Evolutionary conservation across 2,113 vertebrate genomes (phyloP).

Genomic region (Sula dactylatra): DNA sequence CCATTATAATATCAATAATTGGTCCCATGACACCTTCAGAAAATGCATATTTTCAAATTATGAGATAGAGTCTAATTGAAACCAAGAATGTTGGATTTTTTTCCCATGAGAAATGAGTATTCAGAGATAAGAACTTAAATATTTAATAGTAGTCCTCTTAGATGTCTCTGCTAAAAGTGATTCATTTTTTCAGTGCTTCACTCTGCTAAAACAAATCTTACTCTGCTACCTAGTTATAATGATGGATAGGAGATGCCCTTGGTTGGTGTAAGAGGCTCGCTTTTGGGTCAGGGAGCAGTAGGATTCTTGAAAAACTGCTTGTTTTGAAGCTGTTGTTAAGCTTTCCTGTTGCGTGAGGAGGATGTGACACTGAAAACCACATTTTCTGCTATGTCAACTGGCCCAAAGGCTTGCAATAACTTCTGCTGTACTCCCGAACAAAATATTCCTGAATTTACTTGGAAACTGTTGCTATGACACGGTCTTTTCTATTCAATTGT

Average conservation of each 20-base stretch:
- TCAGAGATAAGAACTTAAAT: not conserved
- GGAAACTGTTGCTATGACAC: accelerated
- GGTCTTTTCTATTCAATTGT: not conserved
- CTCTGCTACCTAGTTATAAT: accelerated
- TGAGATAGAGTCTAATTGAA: not conserved
- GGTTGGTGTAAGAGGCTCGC: not conserved
- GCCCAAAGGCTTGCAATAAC: not conserved
- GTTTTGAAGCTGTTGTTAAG: not conserved
- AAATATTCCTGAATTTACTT: not conserved
- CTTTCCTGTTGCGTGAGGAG: not conserved
- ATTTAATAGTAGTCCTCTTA: not conserved
- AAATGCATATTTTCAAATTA: not conserved
- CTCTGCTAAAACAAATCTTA: not conserved
- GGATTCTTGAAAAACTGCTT: not conserved
- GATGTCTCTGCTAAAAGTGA: not conserved
- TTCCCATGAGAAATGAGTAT: not conserved
- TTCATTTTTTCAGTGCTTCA: not conserved
- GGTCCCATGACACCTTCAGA: not conserved
- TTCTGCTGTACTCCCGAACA: not conserved
- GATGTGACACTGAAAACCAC: not conserved
- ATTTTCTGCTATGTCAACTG: accelerated
- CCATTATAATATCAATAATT: not conserved
- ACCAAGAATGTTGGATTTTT: not conserved
- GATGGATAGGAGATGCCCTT: not conserved
- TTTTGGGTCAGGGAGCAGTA: not conserved